phyloP scores from a whole-genome alignment of 2,888 invertebrate species.

The Salticus scenicus region DNA sequence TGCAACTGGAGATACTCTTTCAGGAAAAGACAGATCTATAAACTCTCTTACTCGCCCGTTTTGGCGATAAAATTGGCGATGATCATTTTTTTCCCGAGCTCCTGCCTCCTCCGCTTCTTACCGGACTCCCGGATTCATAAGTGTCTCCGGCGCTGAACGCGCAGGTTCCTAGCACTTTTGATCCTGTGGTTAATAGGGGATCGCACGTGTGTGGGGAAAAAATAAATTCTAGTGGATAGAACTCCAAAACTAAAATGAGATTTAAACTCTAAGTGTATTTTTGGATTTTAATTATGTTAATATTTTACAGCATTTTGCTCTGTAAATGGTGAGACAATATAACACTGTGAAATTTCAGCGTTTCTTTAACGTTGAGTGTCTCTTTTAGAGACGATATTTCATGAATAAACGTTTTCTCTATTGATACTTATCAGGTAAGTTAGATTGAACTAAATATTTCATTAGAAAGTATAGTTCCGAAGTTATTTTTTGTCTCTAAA shows the following conservation, averaged over 20 bases:
- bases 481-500: too few species aligned
- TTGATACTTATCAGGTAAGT: too few species aligned
- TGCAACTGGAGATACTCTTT: neutral
- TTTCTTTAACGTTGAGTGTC: too few species aligned
- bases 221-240: neutral
- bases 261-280: neutral
- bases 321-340: too few species aligned
- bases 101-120: neutral
- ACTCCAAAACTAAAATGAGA: neutral
- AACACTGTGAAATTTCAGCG: too few species aligned
- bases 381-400: too few species aligned
- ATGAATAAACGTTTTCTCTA: too few species aligned
- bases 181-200: neutral
- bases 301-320: too few species aligned
- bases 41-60: neutral
- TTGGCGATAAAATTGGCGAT: neutral
- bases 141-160: neutral
- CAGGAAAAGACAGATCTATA: neutral
- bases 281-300: conserved; percentile 4
- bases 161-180: neutral
- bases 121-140: conserved; percentile 1
- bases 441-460: neutral
- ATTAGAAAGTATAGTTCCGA: neutral
- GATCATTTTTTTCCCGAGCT: neutral
- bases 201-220: neutral